A percentile compares a stretch with the other conserved stretches of the same genome.
Evolutionary conservation across 2,113 vertebrate genomes (phyloP).

Genomic region (Toxotes jaculatrix): DNA sequence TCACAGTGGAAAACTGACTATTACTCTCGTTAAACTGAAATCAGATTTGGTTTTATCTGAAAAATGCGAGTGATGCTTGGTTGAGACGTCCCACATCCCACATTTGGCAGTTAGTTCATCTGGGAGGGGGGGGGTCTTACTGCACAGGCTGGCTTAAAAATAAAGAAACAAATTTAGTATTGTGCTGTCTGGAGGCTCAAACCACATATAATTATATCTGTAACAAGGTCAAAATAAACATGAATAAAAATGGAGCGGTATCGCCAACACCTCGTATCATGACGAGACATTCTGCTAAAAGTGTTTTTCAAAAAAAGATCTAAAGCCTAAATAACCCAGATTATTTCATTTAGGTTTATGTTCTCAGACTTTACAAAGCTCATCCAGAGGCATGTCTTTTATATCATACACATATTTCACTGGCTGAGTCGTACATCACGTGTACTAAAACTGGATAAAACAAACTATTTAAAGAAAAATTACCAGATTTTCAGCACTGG

Average conservation of each 20-base stretch:
- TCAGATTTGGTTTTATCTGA: constrained; percentile 24
- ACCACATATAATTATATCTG: background rate
- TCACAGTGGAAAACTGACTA: background rate
- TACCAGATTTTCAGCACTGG: background rate
- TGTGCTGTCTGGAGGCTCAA: background rate
- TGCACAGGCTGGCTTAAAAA: too few relatives aligned
- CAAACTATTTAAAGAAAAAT: background rate
- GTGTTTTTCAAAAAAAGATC: too few relatives aligned
- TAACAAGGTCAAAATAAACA: background rate
- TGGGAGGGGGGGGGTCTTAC: background rate
- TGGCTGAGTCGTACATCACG: too few relatives aligned
- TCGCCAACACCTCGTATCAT: too few relatives aligned
- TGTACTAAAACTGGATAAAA: too few relatives aligned
- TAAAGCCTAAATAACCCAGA: too few relatives aligned
- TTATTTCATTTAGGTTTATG: too few relatives aligned
- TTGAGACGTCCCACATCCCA: constrained; percentile 23
- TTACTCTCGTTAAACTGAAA: background rate
- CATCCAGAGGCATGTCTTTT: too few relatives aligned
- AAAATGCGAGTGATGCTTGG: constrained; percentile 15
- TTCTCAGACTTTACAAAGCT: too few relatives aligned
- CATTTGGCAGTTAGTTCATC: constrained; percentile 10
- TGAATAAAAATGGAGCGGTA: background rate
- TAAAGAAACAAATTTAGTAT: too few relatives aligned
- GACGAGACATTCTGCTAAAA: too few relatives aligned
- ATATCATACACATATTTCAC: too few relatives aligned